Evolutionary conservation across 2,113 vertebrate genomes (phyloP).

Genomic region (Grammomys dolichurus): DNA sequence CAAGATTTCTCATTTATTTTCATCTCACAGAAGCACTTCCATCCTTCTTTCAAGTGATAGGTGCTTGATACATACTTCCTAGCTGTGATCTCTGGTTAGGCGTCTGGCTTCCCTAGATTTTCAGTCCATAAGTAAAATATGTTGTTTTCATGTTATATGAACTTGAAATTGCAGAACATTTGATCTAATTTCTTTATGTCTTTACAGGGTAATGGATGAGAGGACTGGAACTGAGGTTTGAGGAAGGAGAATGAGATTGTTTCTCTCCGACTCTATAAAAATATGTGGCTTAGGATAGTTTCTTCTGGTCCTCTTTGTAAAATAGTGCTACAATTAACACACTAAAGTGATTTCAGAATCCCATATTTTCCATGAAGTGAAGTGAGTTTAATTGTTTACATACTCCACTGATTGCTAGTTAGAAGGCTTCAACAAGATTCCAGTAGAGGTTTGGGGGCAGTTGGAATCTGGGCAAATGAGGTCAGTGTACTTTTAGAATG

Average conservation of each 20-base stretch:
- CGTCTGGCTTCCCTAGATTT: conserved; percentile 35
- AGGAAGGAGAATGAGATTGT: conserved; percentile 5
- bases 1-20: conserved; percentile 62
- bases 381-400: conserved; percentile 26
- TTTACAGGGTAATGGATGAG: conserved; percentile 31
- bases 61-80: conserved; percentile 57
- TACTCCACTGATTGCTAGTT: conserved; percentile 28
- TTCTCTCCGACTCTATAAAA: conserved; percentile 35
- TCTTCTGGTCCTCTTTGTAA: conserved; percentile 28
- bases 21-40: conserved; percentile 56
- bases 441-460: neutral
- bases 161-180: conserved; percentile 51
- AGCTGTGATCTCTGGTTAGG: conserved; percentile 54
- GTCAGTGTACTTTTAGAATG: neutral
- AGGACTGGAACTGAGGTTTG: conserved; percentile 47
- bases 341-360: conserved; percentile 61
- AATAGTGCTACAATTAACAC: conserved; percentile 41
- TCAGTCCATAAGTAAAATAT: conserved; percentile 41
- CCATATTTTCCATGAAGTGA: conserved; percentile 15
- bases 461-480: neutral
- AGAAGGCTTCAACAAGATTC: conserved; percentile 16
- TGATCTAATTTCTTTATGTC: conserved; percentile 57
- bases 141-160: conserved; percentile 64
- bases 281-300: conserved; percentile 50
- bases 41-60: conserved; percentile 69